These are phyloP conservation scores for Channa striata DNA, from an alignment of 2,797 vertebrate species.

Conservation along the genomic window DNA sequence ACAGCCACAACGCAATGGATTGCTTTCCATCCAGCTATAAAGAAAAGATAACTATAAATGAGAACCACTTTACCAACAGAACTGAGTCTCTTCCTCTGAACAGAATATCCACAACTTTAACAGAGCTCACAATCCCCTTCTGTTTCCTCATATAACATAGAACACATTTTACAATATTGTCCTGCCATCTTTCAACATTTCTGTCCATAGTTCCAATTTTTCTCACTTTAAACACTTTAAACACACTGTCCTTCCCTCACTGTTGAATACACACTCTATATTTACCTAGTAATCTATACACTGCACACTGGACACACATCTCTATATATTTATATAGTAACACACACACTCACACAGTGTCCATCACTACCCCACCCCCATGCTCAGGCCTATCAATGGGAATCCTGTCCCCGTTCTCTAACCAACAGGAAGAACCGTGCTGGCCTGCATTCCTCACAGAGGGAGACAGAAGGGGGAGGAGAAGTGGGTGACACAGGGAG, in stretches of 20 bases:
- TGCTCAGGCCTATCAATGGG: constrained; percentile 82
- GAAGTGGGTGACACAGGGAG: constrained; percentile 54
- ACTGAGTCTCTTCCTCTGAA: background rate
- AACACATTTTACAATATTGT: constrained; percentile 31
- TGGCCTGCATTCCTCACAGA: constrained; percentile 81
- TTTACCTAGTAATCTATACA: constrained; percentile 77
- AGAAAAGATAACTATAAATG: background rate
- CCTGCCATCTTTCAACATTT: constrained; percentile 28
- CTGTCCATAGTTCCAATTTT: constrained; percentile 34
- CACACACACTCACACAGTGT: constrained; percentile 59
- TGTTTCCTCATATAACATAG: constrained; percentile 19
- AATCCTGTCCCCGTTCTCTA: constrained; percentile 83
- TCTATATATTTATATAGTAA: constrained; percentile 65
- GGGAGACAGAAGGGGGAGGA: constrained; percentile 60
- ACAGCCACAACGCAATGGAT: background rate
- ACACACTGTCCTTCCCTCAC: constrained; percentile 49
- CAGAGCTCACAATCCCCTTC: constrained; percentile 2
- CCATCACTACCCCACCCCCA: constrained; percentile 74
- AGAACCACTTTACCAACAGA: background rate
- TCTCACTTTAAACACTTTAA: constrained; percentile 26
- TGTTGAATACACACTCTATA: constrained; percentile 56
- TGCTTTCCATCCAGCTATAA: no score
- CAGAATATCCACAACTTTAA: constrained; percentile 27
- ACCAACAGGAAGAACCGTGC: constrained; percentile 79
- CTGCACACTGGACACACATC: constrained; percentile 67